Percentiles rank a stretch among this genome's conserved stretches.
Evolutionary conservation across 2,888 invertebrate species (phyloP).

Genomic region (Sarcophaga subvicina): DNA sequence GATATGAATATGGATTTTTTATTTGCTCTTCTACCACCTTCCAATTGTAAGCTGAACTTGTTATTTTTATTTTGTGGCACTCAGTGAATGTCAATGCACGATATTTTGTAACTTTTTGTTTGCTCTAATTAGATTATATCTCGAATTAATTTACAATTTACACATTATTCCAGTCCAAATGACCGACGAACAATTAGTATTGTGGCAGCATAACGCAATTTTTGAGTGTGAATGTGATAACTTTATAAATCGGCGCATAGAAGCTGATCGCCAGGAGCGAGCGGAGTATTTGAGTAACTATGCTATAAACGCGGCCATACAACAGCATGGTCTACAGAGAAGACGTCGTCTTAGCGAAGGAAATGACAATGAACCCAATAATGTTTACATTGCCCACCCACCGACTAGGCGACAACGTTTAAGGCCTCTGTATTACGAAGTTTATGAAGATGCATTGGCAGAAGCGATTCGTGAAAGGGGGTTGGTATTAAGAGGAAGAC

Average conservation of each 20-base stretch:
- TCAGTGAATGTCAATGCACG: neutral
- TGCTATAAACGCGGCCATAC: conserved; percentile 73
- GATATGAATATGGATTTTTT: conserved; percentile 71
- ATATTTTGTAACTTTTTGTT: neutral
- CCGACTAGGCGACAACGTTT: conserved; percentile 52
- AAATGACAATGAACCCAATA: conserved; percentile 54
- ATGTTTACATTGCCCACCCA: conserved; percentile 53
- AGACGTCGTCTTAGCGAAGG: conserved; percentile 42
- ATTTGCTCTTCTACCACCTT: conserved; percentile 70
- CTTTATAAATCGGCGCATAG: conserved; percentile 73
- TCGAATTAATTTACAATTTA: neutral
- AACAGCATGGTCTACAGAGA: conserved; percentile 70
- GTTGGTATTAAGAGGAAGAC: conserved; percentile 63
- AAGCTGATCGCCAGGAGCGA: conserved; percentile 62
- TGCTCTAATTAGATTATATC: conserved; percentile 12
- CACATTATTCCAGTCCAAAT: conserved; percentile 71
- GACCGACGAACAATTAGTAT: conserved; percentile 73
- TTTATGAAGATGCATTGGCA: conserved; percentile 70
- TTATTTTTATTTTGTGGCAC: too few species aligned
- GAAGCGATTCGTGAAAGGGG: conserved; percentile 69
- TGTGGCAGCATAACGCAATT: conserved; percentile 74
- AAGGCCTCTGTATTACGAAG: conserved; percentile 50
- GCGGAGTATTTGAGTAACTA: conserved; percentile 69
- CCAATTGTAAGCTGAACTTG: conserved; percentile 69
- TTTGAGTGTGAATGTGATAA: conserved; percentile 74